Evolutionary conservation across 2,113 vertebrate genomes (phyloP), one percentile per base, ranked within the genome.

Genomic region (Hyperoodon ampullatus): DNA sequence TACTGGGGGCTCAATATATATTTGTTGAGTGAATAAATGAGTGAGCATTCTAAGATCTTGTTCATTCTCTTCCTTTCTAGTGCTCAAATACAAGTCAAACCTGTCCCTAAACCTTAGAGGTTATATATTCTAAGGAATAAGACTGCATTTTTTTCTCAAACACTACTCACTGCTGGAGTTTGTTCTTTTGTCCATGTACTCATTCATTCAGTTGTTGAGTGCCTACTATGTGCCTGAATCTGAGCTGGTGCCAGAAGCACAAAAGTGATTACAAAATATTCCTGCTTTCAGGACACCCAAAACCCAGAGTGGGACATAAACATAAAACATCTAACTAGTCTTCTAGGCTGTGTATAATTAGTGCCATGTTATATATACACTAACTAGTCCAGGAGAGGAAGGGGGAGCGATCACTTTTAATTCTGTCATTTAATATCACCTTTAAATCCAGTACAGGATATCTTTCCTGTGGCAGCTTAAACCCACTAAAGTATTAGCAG

Each of bases 61-160:
- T n/a, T 90, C n/a, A 95, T 85, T 81, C 60, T n/a, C 16, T 92
- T 71, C 16, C 35, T 71, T 77, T 87, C 33, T 72, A 94, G 53
- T 78, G 21, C 18, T 94, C 80, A 87, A 92, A 33, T 71, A 78
- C 21, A 3, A 95, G 63, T 81, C 42, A 89, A 95, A 81, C 0
- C 0, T 74, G 6, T n/a, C 5, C 0, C 47, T 70, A 85, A 90
- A 53, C 9, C 24, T 82, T 65, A 66, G n/a, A 87, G 53, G 42
- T 75, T 35, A 66, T 84, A 71, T 63, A 89, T 77, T 92, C 24
- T 42, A 89, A 82, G 28, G 21, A 87, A 86, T 88, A 92, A 80
- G 8, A 66, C n/a, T 88, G 61, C 0, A 71, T 18, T 42, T 91
- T 39, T 86, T 95, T 71, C 81, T 88, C 35, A 74, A 83, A 93